These are phyloP conservation scores for Perca fluviatilis DNA, from an alignment of 2,113 vertebrate genomes.

Conservation along the genomic window DNA sequence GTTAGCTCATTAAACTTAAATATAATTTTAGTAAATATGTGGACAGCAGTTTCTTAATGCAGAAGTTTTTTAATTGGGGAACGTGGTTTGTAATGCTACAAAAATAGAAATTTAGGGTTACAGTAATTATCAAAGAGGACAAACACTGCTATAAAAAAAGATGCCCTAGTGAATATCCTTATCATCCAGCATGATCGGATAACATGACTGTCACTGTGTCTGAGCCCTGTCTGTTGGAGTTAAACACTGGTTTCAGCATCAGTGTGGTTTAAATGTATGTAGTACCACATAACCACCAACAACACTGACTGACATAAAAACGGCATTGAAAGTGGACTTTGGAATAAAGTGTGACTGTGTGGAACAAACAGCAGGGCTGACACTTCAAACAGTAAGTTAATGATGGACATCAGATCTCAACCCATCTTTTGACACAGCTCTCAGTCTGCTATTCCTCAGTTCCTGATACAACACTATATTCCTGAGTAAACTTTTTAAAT, in stretches of 20 bases:
- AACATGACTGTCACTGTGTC: neutral
- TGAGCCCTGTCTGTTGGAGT: neutral
- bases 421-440: constrained; percentile 1
- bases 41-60: constrained; percentile 12
- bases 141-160: constrained; percentile 28
- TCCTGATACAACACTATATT: constrained; percentile 41
- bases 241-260: constrained; percentile 5
- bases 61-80: constrained; percentile 10
- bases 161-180: constrained; percentile 8
- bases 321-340: constrained; percentile 23
- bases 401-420: neutral
- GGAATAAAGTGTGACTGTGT: constrained; percentile 25
- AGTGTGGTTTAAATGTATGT: constrained; percentile 6
- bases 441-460: constrained; percentile 25
- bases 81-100: constrained; percentile 35
- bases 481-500: constrained; percentile 50
- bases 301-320: constrained; percentile 13
- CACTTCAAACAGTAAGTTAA: neutral
- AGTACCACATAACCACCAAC: neutral
- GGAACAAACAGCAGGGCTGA: constrained; percentile 1
- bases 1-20: constrained; percentile 14
- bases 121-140: constrained; percentile 15
- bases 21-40: constrained; percentile 9
- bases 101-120: constrained; percentile 55
- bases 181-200: constrained; percentile 3